Base-by-base conservation (phyloP, 2,797 vertebrate genomes). In the Phoeniculus purpureus region DNA sequence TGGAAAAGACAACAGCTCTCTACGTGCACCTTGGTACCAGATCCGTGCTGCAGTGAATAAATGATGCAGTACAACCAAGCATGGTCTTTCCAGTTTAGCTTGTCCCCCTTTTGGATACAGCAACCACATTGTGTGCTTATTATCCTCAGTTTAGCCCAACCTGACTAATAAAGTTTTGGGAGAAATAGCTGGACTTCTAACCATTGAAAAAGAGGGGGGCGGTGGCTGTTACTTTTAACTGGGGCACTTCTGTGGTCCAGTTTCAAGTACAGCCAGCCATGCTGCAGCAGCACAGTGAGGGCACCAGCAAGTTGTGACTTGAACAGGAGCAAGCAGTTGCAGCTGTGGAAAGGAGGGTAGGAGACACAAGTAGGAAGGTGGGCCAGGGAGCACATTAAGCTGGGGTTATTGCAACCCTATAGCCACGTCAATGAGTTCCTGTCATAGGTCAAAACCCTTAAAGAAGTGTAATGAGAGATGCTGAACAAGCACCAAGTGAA, bases 41-140 rank as follows among this genome's bases (percentile, higher is more conserved):
- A 31, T 11, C 48, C 61, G 6, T 21, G 22, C 48, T 11, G 6
- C 15, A 2, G 1, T 21, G 45, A 61, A 26, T n/a, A 85, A 58
- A 65, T 81, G 40, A 4, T 17, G 31, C 0, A 0, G 54, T 61
- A 25, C 2, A 71, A 76, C 0, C 11, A 12, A 59, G 19, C 16
- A 18, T 3, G 21, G 37, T 10, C n/a, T 7, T 84, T 50, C 60
- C 31, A 25, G 10, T 55, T 70, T 37, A 79, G 8, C 27, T 67
- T 25, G 37, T 37, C 12, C 29, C 15, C 12, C 22, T 89, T 89
- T 37, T 71, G 65, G 31, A 21, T 40, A 50, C 0, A 81, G 13
- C 52, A 80, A 50, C 3, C 27, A 4, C 2, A 48, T 47, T 88
- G 60, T 66, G 20, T 55, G 47, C 1, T n/a, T 68, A 3, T 51